phyloP scores from a whole-genome alignment of 2,888 invertebrate species.

The Thumatha senex region DNA sequence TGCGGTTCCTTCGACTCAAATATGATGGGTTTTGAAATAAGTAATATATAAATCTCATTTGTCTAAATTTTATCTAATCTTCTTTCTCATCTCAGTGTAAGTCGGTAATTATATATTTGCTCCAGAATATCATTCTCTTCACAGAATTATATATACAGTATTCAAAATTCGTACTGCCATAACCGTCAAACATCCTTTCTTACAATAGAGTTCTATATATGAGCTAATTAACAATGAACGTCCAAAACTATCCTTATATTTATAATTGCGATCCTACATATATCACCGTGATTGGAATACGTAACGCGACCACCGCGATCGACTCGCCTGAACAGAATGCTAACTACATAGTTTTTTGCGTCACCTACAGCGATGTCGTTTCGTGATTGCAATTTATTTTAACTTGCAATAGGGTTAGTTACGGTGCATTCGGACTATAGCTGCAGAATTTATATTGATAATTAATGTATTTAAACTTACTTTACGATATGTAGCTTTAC shows the following conservation, averaged over 20 bases:
- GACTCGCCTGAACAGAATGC: slow-evolving; percentile 32
- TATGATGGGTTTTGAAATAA: no score
- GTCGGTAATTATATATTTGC: no score
- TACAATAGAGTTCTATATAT: slow-evolving; percentile 5
- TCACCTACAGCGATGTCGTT: slow-evolving; percentile 46
- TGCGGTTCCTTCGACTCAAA: no score
- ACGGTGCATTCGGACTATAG: slow-evolving; percentile 13
- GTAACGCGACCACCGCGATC: slow-evolving; percentile 47
- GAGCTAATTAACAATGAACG: slow-evolving; percentile 36
- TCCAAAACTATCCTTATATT: slow-evolving; percentile 36
- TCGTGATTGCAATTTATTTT: slow-evolving; percentile 41
- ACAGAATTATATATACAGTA: no score
- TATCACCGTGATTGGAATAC: slow-evolving; percentile 25
- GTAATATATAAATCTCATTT: no score
- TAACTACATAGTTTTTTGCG: slow-evolving; percentile 46
- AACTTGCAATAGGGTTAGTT: slow-evolving; percentile 32
- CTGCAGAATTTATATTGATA: slow-evolving; percentile 7
- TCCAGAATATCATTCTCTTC: no score
- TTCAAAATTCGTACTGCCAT: not conserved
- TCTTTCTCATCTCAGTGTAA: no score
- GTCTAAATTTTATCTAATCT: no score
- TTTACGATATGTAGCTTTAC: not conserved
- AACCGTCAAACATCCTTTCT: slow-evolving; percentile 2
- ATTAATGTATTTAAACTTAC: slow-evolving; percentile 6
- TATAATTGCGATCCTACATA: slow-evolving; percentile 40